Conservation (phyloP, 2,797 vertebrate genomes). For the Poecilia wingei region DNA sequence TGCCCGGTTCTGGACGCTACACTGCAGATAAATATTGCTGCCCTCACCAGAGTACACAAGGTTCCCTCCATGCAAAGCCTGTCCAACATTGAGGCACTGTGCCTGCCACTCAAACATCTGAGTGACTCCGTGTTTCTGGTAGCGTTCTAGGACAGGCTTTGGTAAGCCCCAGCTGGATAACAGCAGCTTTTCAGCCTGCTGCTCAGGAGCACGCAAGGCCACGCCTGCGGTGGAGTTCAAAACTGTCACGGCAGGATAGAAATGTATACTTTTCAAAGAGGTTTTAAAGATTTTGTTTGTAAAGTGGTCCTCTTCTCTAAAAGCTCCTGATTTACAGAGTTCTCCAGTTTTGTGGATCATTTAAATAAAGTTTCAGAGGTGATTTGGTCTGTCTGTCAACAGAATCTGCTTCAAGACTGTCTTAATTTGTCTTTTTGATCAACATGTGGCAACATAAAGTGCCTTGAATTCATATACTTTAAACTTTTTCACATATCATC, state of each 20-base stretch:
- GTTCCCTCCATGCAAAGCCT: conserved; percentile 91
- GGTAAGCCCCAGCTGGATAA: conserved; percentile 95
- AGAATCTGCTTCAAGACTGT: not conserved
- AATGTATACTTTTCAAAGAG: not conserved
- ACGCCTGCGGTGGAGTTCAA: conserved; percentile 69
- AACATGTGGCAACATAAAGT: not conserved
- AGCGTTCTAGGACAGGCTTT: conserved; percentile 87
- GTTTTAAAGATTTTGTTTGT: not conserved
- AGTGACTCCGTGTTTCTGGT: conserved; percentile 87
- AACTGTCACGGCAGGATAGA: not conserved
- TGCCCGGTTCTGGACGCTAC: not conserved
- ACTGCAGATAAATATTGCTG: not conserved
- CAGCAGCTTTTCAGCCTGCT: conserved; percentile 86
- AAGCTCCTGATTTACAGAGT: not conserved
- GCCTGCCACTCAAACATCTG: conserved; percentile 98
- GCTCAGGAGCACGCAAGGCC: conserved; percentile 80
- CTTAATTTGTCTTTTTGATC: not conserved
- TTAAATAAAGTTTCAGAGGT: not conserved
- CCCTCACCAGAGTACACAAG: conserved; percentile 93
- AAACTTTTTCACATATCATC: not conserved
- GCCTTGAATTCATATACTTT: not conserved
- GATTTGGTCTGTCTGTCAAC: not conserved
- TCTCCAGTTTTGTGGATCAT: not conserved
- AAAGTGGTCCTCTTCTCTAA: not conserved
- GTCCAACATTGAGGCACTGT: conserved; percentile 90